phyloP scores from a whole-genome alignment of 2,113 vertebrate genomes.

The Pachypanchax playfairii region DNA sequence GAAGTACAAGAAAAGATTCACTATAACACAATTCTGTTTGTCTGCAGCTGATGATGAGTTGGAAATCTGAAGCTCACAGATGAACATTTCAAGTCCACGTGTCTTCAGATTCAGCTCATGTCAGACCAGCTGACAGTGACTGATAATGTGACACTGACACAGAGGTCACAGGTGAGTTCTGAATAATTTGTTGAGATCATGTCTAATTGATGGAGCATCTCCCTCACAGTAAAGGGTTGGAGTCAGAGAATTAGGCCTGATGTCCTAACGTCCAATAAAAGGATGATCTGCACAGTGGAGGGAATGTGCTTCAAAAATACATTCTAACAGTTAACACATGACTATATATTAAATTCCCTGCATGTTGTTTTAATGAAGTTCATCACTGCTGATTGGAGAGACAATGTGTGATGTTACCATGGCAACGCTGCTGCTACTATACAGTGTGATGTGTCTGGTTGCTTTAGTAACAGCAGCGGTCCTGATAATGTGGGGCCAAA shows the following conservation, averaged over 20 bases:
- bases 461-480: conserved; percentile 47
- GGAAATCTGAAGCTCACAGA: no score
- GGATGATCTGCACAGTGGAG: no score
- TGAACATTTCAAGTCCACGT: neutral
- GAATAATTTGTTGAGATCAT: conserved; percentile 19
- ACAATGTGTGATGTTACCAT: conserved; percentile 68
- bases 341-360: no score
- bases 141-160: neutral
- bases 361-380: conserved; percentile 9
- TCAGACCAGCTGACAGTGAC: neutral
- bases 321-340: no score
- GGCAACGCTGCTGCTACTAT: conserved; percentile 57
- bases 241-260: neutral
- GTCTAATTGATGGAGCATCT: neutral
- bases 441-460: conserved; percentile 44
- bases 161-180: conserved; percentile 13
- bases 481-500: conserved; percentile 20
- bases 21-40: no score
- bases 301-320: no score
- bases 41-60: no score
- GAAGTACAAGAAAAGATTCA: no score
- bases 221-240: no score
- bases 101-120: neutral
- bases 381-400: conserved; percentile 35
- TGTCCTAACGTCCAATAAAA: no score